Conservation (phyloP, 2,113 vertebrate species). For the Hucho hucho region DNA sequence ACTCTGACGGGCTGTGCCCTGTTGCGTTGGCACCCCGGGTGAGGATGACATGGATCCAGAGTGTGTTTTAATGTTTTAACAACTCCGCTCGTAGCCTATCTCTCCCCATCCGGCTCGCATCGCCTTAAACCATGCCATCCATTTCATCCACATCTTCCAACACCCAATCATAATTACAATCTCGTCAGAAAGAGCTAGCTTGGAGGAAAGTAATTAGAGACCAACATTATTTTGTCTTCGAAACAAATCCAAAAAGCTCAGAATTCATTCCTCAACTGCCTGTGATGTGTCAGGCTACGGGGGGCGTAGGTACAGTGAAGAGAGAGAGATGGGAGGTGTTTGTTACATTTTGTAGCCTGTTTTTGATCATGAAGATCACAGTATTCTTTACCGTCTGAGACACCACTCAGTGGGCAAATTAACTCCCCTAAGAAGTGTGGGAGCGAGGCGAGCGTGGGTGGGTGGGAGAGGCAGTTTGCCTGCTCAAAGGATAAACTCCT, state of each 20-base stretch:
- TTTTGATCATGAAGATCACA: conserved; percentile 3
- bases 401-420: neutral
- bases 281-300: conserved; percentile 8
- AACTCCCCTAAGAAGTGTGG: neutral
- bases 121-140: conserved; percentile 63
- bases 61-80: no score
- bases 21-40: no score
- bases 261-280: conserved; percentile 23
- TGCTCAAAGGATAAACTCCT: conserved; percentile 32
- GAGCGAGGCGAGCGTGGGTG: neutral
- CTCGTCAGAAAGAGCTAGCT: conserved; percentile 35
- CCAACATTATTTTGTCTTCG: conserved; percentile 33
- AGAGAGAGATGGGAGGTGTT: conserved; percentile 9
- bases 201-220: conserved; percentile 62
- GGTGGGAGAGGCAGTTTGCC: neutral
- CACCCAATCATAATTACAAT: conserved; percentile 76
- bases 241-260: no score
- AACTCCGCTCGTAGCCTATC: conserved; percentile 4
- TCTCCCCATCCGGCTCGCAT: conserved; percentile 47
- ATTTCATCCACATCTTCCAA: conserved; percentile 64
- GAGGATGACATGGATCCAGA: no score
- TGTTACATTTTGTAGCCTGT: neutral
- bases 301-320: neutral
- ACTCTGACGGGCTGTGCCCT: no score
- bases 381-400: neutral